phyloP scores from a whole-genome alignment of 2,113 vertebrate genomes.

The Cacatua alba region DNA sequence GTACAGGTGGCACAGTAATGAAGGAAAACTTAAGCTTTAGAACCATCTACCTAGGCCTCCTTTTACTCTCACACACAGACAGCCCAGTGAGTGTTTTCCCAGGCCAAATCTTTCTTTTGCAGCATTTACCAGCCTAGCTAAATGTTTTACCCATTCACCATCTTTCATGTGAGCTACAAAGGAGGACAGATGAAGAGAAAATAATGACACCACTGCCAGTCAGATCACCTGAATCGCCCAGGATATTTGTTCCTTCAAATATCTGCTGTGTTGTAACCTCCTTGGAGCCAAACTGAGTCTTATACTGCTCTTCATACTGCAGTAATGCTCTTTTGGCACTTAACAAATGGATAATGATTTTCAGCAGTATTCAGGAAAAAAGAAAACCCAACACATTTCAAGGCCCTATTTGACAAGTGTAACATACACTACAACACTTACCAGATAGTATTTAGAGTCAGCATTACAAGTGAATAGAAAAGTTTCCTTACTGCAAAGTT shows the following conservation, averaged over 20 bases:
- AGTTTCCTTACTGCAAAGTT: not conserved
- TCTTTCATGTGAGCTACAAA: not conserved
- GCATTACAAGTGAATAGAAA: not conserved
- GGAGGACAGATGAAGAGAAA: conserved; percentile 31
- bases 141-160: fast-evolving
- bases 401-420: not conserved
- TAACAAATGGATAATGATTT: conserved; percentile 34
- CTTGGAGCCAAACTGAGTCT: not conserved
- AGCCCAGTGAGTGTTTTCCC: not conserved
- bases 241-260: conserved; percentile 10
- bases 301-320: not conserved
- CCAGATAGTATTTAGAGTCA: not conserved
- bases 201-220: not conserved
- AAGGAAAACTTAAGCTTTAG: not conserved
- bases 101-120: not conserved
- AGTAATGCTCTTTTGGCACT: conserved; percentile 2
- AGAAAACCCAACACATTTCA: not conserved
- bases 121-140: not conserved
- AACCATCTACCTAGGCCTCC: not conserved
- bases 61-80: not conserved
- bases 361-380: not conserved
- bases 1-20: not conserved
- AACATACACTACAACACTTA: not conserved
- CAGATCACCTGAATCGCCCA: not conserved
- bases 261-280: conserved; percentile 7